Evolutionary conservation across 2,797 vertebrate species (phyloP), one percentile per base, ranked within the genome.

Genomic region (Toxotes lorentzi): DNA sequence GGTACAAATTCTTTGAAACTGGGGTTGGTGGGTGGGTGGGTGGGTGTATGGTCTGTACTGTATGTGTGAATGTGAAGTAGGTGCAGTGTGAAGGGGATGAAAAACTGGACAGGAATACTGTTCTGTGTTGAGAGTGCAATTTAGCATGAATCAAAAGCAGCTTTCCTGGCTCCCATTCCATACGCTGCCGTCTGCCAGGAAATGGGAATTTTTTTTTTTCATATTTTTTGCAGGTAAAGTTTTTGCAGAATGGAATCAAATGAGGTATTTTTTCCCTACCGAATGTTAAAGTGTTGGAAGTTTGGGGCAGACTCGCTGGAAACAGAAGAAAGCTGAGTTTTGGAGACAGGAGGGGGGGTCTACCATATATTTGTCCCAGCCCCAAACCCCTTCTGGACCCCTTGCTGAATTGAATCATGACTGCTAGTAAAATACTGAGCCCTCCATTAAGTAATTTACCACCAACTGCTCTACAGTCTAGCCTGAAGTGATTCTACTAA

Each of bases 141-240:
- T 94, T 93, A 93, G 85, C 91, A 94, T 90, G 92, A 94, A 94
- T 94, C 92, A 92, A 93, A 95, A 93, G 89, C 92, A 94, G 93
- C 92, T 94, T 94, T 95, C 88, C 93, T 95, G 94, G 94, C 93
- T 91, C 83, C 66, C 14, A 70, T 81, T 89, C 90, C 80, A 76
- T 73, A 38, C 12, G 76, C 87, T 86, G 70, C 76, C 7, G 86
- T 80, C 89, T 94, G 93, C 93, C 94, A 94, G 93, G 94, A 95
- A 94, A 94, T 92, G 70, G 87, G 80, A 82, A 88, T 93, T 92
- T 67, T 54, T 70, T 59, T 59, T 93, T 87, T 88, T 87, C 62
- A 77, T 69, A 79, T 87, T 88, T 91, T 92, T 89, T 88, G 84
- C 93, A 95, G 93, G 94, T 95, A 93, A 92, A 91, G 87, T 90